Conservation (phyloP, 2,888 invertebrate species). For the Rhorus exstirpatorius region DNA sequence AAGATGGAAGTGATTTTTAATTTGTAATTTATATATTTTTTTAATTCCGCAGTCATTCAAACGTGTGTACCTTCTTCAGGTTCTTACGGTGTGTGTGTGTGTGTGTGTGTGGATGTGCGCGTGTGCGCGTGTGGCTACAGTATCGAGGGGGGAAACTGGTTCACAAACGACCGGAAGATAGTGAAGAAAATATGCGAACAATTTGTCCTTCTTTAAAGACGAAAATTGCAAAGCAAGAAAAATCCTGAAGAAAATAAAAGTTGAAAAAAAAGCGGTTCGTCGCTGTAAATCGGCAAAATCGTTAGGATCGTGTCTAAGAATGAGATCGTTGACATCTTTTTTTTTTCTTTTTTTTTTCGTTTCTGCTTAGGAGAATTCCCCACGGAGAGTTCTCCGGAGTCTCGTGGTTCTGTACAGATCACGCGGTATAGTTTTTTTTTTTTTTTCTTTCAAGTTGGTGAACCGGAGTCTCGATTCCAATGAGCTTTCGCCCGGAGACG, state of each 20-base stretch:
- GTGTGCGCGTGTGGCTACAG: too few species aligned
- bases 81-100: too few species aligned
- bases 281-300: conserved; percentile 2
- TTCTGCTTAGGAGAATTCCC: conserved; percentile 5
- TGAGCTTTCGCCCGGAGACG: conserved; percentile 70
- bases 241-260: not conserved
- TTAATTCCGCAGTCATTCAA: too few species aligned
- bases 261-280: not conserved
- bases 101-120: too few species aligned
- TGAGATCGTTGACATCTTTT: conserved; percentile 38
- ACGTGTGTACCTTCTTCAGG: too few species aligned
- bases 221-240: not conserved
- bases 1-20: too few species aligned
- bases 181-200: conserved; percentile 43
- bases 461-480: conserved; percentile 55
- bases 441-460: conserved; percentile 16
- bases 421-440: not conserved
- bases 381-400: conserved; percentile 3
- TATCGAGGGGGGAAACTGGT: conserved; percentile 33
- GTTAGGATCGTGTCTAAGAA: conserved; percentile 29
- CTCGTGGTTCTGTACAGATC: not conserved
- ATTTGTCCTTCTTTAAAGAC: conserved; percentile 18
- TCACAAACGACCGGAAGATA: not conserved
- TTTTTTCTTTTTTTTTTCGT: conserved; percentile 10
- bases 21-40: too few species aligned